Percentiles rank a stretch among this genome's conserved stretches.
phyloP scores from a whole-genome alignment of 2,113 vertebrate genomes.

The Calidris pygmaea region DNA sequence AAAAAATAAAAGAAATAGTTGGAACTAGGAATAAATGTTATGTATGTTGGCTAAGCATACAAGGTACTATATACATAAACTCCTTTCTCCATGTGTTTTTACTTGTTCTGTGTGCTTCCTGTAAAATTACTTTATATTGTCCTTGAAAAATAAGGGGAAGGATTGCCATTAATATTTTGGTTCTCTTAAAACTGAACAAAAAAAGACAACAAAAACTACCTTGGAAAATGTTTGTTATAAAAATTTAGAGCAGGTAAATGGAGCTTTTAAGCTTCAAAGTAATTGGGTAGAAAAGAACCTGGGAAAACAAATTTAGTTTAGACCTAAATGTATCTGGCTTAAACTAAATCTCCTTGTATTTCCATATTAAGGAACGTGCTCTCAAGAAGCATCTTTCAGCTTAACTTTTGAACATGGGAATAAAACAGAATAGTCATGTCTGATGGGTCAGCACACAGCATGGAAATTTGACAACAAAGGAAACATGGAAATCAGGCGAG shows the following conservation, averaged over 20 bases:
- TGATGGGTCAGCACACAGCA: neutral
- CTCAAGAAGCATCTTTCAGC: neutral
- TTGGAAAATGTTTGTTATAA: neutral
- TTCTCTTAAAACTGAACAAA: neutral
- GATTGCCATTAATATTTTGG: neutral
- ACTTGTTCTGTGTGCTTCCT: neutral
- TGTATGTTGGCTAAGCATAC: neutral
- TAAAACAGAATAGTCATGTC: rapidly evolving
- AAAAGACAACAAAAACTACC: neutral
- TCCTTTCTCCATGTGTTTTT: neutral
- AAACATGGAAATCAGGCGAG: neutral
- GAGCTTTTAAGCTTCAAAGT: neutral
- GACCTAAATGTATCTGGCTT: neutral
- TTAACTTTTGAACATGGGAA: neutral
- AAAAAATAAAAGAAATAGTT: neutral
- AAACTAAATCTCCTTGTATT: neutral
- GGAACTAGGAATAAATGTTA: neutral
- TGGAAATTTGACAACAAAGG: neutral
- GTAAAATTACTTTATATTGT: neutral
- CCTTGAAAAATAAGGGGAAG: neutral
- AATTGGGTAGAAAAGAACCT: neutral
- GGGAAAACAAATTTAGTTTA: neutral
- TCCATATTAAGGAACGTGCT: neutral
- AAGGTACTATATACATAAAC: neutral
- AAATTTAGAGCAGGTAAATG: neutral